Conservation (phyloP, 1,140 invertebrate species). For the Tetragnatha versicolor region DNA sequence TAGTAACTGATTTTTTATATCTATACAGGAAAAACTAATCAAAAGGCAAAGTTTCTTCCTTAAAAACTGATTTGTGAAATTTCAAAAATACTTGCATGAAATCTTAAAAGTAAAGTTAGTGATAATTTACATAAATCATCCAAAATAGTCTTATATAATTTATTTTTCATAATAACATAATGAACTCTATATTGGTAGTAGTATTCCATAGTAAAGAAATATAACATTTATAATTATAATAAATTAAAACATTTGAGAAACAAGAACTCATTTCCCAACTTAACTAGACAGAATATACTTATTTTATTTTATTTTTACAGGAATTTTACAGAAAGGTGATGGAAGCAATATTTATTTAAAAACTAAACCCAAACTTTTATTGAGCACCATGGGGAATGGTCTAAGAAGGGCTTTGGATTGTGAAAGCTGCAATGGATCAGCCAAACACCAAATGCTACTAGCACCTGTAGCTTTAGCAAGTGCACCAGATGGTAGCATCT, state of each 20-base stretch:
- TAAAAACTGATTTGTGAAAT: no score
- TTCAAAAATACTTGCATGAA: no score
- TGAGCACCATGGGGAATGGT: conserved; percentile 92
- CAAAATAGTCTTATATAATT: background rate
- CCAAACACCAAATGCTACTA: conserved; percentile 83
- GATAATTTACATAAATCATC: background rate
- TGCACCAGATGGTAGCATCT: conserved; percentile 95
- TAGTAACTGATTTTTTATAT: no score
- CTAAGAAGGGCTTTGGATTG: conserved; percentile 77
- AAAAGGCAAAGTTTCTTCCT: no score
- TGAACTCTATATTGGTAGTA: background rate
- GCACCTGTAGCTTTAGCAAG: conserved; percentile 92
- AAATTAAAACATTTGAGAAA: background rate
- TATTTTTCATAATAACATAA: background rate
- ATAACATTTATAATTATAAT: background rate
- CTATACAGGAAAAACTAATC: no score
- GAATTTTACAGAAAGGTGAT: conserved; percentile 93
- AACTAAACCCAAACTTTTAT: conserved; percentile 79
- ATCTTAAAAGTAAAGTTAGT: background rate
- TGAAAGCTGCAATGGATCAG: conserved; percentile 80
- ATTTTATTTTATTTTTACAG: conserved; percentile 7
- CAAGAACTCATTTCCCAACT: no score
- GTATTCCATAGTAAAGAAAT: no score
- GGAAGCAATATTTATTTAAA: conserved; percentile 92
- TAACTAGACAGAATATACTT: no score